These are phyloP conservation scores for Leucosticte australis DNA, from an alignment of 2,113 vertebrate species.

Conservation along the genomic window DNA sequence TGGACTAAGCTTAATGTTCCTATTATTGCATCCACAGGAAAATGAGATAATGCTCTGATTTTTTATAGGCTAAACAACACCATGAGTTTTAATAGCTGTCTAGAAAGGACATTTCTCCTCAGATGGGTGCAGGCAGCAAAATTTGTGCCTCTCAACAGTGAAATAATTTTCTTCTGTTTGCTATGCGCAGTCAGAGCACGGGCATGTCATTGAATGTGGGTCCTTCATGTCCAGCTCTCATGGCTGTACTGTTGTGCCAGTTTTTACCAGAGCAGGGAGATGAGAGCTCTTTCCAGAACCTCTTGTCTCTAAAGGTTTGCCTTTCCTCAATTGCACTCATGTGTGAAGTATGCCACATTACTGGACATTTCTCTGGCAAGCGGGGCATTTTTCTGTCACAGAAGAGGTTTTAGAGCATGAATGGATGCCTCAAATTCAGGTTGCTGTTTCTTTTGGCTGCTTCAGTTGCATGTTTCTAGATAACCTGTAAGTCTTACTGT, in stretches of 20 bases:
- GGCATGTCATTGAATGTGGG: neutral
- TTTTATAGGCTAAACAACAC: neutral
- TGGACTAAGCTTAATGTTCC: neutral
- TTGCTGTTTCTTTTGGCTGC: neutral
- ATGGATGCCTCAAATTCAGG: neutral
- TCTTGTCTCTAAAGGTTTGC: neutral
- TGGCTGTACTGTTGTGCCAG: neutral
- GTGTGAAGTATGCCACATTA: neutral
- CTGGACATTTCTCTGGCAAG: neutral
- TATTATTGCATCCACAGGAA: conserved; percentile 9
- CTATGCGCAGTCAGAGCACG: neutral
- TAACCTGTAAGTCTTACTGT: neutral
- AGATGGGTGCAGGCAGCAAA: neutral
- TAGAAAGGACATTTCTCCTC: neutral
- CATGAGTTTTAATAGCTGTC: neutral
- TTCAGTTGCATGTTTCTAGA: neutral
- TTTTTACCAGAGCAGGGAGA: neutral
- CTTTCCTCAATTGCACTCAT: neutral
- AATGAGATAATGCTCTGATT: neutral
- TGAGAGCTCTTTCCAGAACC: neutral
- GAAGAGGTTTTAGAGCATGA: neutral
- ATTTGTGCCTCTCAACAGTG: neutral
- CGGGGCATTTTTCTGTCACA: neutral
- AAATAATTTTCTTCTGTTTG: neutral
- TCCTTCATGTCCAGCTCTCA: rapidly evolving